These are phyloP conservation scores for Electrophaes corylata DNA, from an alignment of 2,888 invertebrate genomes.

Conservation along the genomic window DNA sequence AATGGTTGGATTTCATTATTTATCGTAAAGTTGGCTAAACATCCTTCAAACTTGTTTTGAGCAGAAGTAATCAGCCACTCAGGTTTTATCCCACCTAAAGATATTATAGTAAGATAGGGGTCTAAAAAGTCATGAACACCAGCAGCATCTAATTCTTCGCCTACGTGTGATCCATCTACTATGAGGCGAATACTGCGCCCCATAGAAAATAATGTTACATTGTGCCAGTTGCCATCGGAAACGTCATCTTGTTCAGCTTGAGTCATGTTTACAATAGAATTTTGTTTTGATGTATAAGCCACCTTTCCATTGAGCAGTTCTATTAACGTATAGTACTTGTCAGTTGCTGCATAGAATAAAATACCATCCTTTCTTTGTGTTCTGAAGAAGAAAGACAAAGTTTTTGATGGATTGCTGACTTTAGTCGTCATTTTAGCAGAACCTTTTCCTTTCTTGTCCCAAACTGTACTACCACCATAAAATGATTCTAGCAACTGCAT, in stretches of 20 bases:
- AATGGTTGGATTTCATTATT: constrained; percentile 96
- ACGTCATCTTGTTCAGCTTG: constrained; percentile 85
- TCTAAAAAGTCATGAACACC: constrained; percentile 96
- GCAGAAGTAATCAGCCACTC: constrained; percentile 84
- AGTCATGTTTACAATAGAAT: constrained; percentile 92
- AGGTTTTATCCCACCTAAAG: constrained; percentile 90
- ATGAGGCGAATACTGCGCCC: constrained; percentile 89
- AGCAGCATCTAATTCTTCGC: constrained; percentile 93
- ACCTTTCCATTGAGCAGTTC: constrained; percentile 91
- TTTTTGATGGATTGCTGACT: constrained; percentile 86
- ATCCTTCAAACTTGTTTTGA: constrained; percentile 92
- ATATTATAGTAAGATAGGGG: constrained; percentile 92
- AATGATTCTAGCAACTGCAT: constrained; percentile 93
- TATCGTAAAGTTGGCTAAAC: constrained; percentile 94
- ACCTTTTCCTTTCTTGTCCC: constrained; percentile 80
- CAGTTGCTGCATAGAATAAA: constrained; percentile 93
- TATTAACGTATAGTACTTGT: constrained; percentile 93
- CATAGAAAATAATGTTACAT: constrained; percentile 89
- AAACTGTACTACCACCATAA: constrained; percentile 89
- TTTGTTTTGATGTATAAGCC: constrained; percentile 91
- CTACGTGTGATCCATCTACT: constrained; percentile 88
- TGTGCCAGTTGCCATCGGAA: constrained; percentile 95
- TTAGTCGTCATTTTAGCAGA: constrained; percentile 59
- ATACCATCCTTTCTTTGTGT: constrained; percentile 91
- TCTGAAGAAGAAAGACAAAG: constrained; percentile 91